Conservation (phyloP, 2,113 vertebrate species). For the Thunnus thynnus region DNA sequence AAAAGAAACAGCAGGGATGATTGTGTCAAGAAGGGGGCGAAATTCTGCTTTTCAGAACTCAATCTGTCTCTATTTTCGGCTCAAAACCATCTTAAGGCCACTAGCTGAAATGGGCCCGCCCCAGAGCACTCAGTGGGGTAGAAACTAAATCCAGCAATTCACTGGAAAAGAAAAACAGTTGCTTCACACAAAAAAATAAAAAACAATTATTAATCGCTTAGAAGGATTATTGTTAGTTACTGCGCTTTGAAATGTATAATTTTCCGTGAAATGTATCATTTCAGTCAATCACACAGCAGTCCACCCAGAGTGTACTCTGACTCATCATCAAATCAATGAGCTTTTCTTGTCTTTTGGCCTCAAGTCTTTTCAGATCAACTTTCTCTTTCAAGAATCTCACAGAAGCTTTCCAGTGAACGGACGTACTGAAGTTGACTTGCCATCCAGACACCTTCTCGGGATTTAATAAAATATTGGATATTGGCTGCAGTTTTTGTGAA, state of each 20-base stretch:
- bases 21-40: not conserved
- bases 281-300: conserved; percentile 14
- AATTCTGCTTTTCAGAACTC: conserved; percentile 36
- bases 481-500: conserved; percentile 31
- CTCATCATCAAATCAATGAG: conserved; percentile 13
- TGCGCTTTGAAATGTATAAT: not conserved
- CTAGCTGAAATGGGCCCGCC: conserved; percentile 14
- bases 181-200: not conserved
- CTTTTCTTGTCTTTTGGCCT: conserved; percentile 2
- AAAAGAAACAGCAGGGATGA: conserved; percentile 7
- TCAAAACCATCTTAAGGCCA: conserved; percentile 35
- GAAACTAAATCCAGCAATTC: conserved; percentile 10
- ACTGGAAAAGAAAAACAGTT: not conserved
- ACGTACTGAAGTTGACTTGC: conserved; percentile 13
- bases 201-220: not conserved
- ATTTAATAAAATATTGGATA: conserved; percentile 39
- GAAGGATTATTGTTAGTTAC: not conserved
- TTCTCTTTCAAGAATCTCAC: not conserved
- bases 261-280: conserved; percentile 1
- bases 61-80: conserved; percentile 19
- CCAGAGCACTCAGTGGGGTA: conserved; percentile 15
- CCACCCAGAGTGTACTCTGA: not conserved
- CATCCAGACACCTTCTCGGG: conserved; percentile 22
- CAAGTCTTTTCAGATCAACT: conserved; percentile 14
- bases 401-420: conserved; percentile 19